These are phyloP conservation scores for Thymallus thymallus DNA, from an alignment of 2,113 vertebrate genomes.

Conservation along the genomic window DNA sequence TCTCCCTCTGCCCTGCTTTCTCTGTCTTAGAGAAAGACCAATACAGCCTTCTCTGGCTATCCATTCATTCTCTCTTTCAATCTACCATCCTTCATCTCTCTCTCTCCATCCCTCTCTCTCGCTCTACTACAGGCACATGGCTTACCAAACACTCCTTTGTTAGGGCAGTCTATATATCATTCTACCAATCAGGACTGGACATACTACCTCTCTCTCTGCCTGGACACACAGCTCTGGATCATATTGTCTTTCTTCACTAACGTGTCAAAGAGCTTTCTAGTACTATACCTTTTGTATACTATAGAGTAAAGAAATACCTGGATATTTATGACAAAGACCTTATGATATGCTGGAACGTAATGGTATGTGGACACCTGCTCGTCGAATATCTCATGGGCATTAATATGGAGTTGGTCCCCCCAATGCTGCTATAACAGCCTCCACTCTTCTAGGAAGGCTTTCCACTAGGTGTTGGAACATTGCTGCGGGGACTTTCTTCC, in stretches of 20 bases:
- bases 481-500: no score
- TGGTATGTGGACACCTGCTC: no score
- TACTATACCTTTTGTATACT: not conserved
- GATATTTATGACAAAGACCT: no score
- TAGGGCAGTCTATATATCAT: slow-evolving; percentile 92
- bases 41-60: slow-evolving; percentile 81
- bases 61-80: slow-evolving; percentile 50
- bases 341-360: no score
- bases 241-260: not conserved
- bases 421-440: no score
- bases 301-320: no score
- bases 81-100: slow-evolving; percentile 23
- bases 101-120: slow-evolving; percentile 6
- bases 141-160: slow-evolving; percentile 87
- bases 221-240: slow-evolving; percentile 39
- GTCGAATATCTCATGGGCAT: no score
- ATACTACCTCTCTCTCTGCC: slow-evolving; percentile 80
- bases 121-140: slow-evolving; percentile 81
- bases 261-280: slow-evolving; percentile 21
- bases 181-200: slow-evolving; percentile 90
- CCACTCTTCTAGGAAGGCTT: no score
- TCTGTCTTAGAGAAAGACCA: slow-evolving; percentile 89
- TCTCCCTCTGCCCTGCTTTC: slow-evolving; percentile 82
- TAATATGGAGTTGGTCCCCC: no score
- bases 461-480: no score